Evolutionary conservation across 2,888 invertebrate species (phyloP), one percentile per base, ranked within the genome.

Genomic region (Atherix ibis): DNA sequence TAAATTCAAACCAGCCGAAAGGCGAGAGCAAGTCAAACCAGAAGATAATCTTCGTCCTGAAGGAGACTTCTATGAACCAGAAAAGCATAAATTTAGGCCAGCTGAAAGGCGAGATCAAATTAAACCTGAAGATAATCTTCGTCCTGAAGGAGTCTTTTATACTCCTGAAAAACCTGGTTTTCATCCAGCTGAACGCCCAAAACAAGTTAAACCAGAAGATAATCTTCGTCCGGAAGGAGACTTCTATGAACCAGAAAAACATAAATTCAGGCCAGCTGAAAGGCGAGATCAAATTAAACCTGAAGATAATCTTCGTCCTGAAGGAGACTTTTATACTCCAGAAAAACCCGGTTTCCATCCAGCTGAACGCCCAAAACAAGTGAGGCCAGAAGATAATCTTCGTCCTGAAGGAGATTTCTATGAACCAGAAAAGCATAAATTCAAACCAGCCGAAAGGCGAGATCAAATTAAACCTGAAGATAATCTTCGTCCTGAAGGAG

Each of bases 331-430:
- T 40, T 54, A 58, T 39, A 39, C 41, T 4, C 62, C 56, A 1
- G 51, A 51, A 31, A 47, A 51, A 13, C 54, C 54, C 1, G 49
- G 60, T 43, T 63, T 60, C 54, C 45, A 50, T 19, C 52, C 56
- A 2, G 54, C 57, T 40, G 60, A 61, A 42, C 37, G 54, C 27
- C 50, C 51, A 26, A 40, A 44, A 37, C 50, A 43, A 42, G 52
- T 40, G 38, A 56, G 51, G 43, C 64, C 57, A 26, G 50, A 49
- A 14, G 66, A 67, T 42, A 65, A 64, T 50, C 45, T 62, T 18
- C 51, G 46, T 18, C 67, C 66, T 1, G 70, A 70, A 52, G 71
- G 71, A 8, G 63, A 67, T 1, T 70, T 68, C 44, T 61, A 58
- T 19, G 42, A 52, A 18, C 70, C 66, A 0, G 54, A 56, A 33